These are phyloP conservation scores for Haliclystus octoradiatus DNA, from an alignment of 30 jellyfish, hydroid and myxozoan genomes.

Conservation along the genomic window DNA sequence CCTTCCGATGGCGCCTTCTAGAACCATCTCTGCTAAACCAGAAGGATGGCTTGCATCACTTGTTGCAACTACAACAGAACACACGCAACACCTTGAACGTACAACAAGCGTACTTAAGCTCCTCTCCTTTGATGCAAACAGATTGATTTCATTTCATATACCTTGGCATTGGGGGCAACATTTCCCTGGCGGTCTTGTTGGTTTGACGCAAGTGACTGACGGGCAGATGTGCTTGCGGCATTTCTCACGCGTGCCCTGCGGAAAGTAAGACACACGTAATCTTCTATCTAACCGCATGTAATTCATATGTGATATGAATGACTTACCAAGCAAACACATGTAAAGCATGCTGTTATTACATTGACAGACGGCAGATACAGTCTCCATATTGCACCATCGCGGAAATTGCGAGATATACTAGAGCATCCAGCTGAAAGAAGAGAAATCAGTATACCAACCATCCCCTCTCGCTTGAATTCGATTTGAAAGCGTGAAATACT, in stretches of 20 bases:
- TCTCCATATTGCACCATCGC: slow-evolving; percentile 49
- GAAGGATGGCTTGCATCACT: too few relatives aligned
- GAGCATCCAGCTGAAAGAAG: slow-evolving; percentile 31
- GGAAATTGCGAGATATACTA: slow-evolving; percentile 46
- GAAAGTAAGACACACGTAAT: not conserved
- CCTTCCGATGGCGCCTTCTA: not conserved
- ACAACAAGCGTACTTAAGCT: too few relatives aligned
- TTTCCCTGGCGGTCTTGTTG: slow-evolving; percentile 54
- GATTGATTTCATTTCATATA: not conserved
- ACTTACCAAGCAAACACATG: slow-evolving; percentile 57
- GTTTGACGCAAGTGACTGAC: slow-evolving; percentile 28
- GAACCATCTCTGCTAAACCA: too few relatives aligned
- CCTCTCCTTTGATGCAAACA: too few relatives aligned
- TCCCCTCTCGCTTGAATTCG: not conserved
- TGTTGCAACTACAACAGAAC: too few relatives aligned
- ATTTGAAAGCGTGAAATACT: not conserved
- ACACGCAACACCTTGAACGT: too few relatives aligned
- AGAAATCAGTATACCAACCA: not conserved
- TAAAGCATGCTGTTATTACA: slow-evolving; percentile 55
- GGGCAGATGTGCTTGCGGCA: slow-evolving; percentile 54
- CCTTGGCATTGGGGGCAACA: slow-evolving; percentile 73
- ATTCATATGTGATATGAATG: not conserved
- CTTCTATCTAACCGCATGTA: too few relatives aligned
- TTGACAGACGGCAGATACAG: slow-evolving; percentile 53
- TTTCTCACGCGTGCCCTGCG: slow-evolving; percentile 17